phyloP scores from a whole-genome alignment of 2,797 vertebrate genomes.

The Xenentodon cancila region DNA sequence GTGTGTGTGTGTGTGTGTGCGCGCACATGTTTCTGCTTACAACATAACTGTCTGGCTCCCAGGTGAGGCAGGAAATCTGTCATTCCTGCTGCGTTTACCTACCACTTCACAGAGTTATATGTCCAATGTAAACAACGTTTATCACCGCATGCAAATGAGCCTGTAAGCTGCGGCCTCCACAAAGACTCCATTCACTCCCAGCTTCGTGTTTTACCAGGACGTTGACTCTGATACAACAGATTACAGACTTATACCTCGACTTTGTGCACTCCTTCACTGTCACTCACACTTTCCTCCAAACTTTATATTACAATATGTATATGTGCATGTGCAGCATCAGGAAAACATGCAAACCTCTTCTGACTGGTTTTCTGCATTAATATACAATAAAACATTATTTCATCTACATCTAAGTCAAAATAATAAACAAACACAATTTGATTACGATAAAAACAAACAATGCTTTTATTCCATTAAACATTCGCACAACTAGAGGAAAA shows the following conservation, averaged over 20 bases:
- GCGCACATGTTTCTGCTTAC: conserved; percentile 29
- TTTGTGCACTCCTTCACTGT: conserved; percentile 53
- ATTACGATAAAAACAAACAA: too few species aligned
- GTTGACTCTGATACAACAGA: conserved; percentile 69
- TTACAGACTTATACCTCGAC: conserved; percentile 65
- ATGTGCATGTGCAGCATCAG: not conserved
- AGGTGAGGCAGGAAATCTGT: conserved; percentile 76
- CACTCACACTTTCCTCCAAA: conserved; percentile 34
- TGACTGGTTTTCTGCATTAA: too few species aligned
- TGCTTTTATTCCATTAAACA: too few species aligned
- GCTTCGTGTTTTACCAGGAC: conserved; percentile 32
- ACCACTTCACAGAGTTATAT: conserved; percentile 77
- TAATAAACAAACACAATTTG: too few species aligned
- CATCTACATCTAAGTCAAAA: too few species aligned
- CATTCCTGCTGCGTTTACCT: conserved; percentile 74
- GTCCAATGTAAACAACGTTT: conserved; percentile 82
- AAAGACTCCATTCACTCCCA: conserved; percentile 72
- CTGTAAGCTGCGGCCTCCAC: conserved; percentile 55
- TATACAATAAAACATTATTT: too few species aligned
- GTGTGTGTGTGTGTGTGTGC: conserved; percentile 11
- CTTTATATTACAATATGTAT: conserved; percentile 26
- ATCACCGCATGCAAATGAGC: conserved; percentile 82
- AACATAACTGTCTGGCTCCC: conserved; percentile 68
- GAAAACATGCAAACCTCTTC: too few species aligned
- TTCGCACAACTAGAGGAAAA: too few species aligned